A percentile compares a stretch with the other conserved stretches of the same genome.
Evolutionary conservation across 1,140 invertebrate species (phyloP).

Genomic region (Drosophila seguyi): DNA sequence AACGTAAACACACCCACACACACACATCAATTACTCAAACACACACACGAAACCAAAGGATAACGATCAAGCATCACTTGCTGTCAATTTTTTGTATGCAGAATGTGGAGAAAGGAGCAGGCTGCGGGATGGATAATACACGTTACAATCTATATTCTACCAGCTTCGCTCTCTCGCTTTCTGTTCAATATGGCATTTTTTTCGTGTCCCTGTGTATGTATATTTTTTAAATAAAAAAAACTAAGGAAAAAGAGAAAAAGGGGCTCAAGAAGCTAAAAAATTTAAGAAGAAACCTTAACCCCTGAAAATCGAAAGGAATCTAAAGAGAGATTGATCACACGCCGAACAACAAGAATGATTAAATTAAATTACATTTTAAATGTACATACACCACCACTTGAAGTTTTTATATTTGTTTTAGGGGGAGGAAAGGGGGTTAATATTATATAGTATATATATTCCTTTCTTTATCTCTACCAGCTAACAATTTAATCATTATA

Average conservation of each 20-base stretch:
- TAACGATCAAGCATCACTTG: constrained; percentile 20
- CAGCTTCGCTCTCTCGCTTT: constrained; percentile 23
- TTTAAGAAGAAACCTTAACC: background rate
- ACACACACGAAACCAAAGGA: constrained; percentile 38
- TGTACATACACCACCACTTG: constrained; percentile 44
- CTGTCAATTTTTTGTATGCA: constrained; percentile 46
- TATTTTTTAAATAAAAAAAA: constrained; percentile 48
- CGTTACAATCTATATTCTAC: constrained; percentile 28
- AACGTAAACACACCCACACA: constrained; percentile 34
- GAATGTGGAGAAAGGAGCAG: background rate
- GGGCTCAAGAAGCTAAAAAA: background rate
- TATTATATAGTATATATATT: background rate
- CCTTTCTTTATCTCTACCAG: too few species aligned
- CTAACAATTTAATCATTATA: too few species aligned
- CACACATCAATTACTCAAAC: constrained; percentile 14
- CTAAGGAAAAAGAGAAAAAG: background rate
- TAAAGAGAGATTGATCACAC: constrained; percentile 30
- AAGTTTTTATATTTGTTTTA: background rate
- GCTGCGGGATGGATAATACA: background rate
- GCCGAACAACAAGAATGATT: constrained; percentile 37
- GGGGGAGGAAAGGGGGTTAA: background rate
- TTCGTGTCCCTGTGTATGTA: constrained; percentile 56
- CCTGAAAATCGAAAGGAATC: constrained; percentile 25
- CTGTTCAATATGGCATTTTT: constrained; percentile 42
- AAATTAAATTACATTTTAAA: constrained; percentile 81